Base-by-base conservation (phyloP, 2,113 vertebrate species). In the Progne subis region DNA sequence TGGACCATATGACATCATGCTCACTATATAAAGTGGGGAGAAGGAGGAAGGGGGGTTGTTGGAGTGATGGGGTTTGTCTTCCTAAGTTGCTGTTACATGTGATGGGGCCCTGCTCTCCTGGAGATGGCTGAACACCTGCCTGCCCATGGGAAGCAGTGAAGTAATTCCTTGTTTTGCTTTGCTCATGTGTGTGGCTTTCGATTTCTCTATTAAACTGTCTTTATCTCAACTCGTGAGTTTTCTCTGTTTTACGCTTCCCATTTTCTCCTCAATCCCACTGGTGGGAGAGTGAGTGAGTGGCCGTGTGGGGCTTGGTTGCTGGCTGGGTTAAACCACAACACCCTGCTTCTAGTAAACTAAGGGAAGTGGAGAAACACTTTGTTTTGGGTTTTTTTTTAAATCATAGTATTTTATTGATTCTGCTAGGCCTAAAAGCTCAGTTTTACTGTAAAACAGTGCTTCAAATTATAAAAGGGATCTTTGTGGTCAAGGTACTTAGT, bases 11-110 rank as follows among this genome's bases (percentile, higher is more conserved):
- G 14, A 34, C 70, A 69, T 31, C 63, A 61, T 16, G 17, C 31
- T 61, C 25, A 32, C 5, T 19, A 28, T 4, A 69, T 37, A 49
- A 76, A 61, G 18, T 5, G 3, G 25, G 25, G 20, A 60, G 34
- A 55, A 52, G 25, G 3, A 68, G 11, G 9, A n/a, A 67, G 10
- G 1, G 1, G 28, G 5, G 11, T 26, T 14, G 5, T 69, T 25
- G 41, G 47, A 55, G 41, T 31, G 63, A 47, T 3, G 2, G 9
- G 3, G 3, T 23, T 61, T 43, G 4, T 37, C 55, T 43, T 61
- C 31, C 56, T 14, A 41, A 68, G 34, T 63, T 1, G 3, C 41
- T 12, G 6, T 32, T 16, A 49, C 0, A 0, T 5, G 29, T n/a
- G 16, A 55, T 37, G 41, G 23, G 11, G 18, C 28, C 14, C 32